A percentile compares a stretch with the other conserved stretches of the same genome.
Evolutionary conservation across 2,797 vertebrate genomes (phyloP).

Genomic region (Enteromius treurensis): DNA sequence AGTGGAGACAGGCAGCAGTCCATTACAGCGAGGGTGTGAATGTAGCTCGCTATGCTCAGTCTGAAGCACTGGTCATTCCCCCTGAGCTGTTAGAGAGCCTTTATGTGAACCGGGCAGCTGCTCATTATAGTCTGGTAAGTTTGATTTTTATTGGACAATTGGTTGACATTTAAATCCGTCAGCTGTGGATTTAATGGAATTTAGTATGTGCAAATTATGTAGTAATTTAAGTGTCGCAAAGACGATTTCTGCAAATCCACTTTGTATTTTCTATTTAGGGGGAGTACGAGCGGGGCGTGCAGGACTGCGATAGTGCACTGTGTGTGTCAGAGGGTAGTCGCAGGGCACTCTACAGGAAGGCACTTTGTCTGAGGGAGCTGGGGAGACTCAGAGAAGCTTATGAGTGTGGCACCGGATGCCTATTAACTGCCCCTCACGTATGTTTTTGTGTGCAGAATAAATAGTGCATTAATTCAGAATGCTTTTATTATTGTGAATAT

Average conservation of each 20-base stretch:
- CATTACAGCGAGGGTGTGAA: constrained; percentile 95
- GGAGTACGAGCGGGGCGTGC: constrained; percentile 89
- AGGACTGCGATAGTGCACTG: constrained; percentile 90
- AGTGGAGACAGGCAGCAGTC: constrained; percentile 86
- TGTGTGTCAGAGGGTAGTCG: constrained; percentile 84
- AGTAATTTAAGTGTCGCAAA: neutral
- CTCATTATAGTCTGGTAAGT: constrained; percentile 90
- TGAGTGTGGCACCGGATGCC: constrained; percentile 92
- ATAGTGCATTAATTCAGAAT: neutral
- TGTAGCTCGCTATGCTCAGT: constrained; percentile 91
- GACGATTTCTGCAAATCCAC: neutral
- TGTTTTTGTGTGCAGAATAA: constrained; percentile 41
- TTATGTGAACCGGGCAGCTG: constrained; percentile 93
- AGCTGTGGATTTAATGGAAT: neutral
- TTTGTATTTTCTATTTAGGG: constrained; percentile 73
- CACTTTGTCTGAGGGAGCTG: constrained; percentile 88
- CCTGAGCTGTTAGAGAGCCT: constrained; percentile 90
- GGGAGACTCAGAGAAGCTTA: constrained; percentile 94
- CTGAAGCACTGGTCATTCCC: constrained; percentile 90
- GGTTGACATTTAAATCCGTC: neutral
- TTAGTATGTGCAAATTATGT: neutral
- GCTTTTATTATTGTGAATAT: neutral
- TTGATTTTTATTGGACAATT: neutral
- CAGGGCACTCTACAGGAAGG: constrained; percentile 91
- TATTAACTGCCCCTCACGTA: constrained; percentile 92